Percentiles rank a stretch among this genome's conserved stretches.
These are phyloP conservation scores for Trichopria drosophilae DNA, from an alignment of 2,888 invertebrate genomes.

Conservation along the genomic window DNA sequence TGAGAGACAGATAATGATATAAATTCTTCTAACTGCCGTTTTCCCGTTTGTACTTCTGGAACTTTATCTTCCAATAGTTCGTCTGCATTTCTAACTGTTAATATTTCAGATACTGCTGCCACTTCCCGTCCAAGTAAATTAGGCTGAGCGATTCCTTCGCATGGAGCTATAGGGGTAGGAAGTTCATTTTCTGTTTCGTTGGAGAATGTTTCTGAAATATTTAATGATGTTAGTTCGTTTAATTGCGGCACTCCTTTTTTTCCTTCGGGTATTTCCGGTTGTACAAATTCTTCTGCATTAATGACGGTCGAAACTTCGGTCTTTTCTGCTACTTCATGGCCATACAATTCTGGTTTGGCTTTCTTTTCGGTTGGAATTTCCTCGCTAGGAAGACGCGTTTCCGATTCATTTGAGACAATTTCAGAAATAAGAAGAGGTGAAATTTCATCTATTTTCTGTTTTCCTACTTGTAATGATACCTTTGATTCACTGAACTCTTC, in stretches of 20 bases:
- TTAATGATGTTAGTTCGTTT: constrained; percentile 41
- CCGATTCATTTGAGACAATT: constrained; percentile 41
- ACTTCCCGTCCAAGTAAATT: constrained; percentile 52
- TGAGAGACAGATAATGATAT: constrained; percentile 42
- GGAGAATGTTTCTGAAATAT: constrained; percentile 41
- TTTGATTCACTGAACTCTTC: constrained; percentile 38
- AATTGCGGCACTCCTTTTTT: constrained; percentile 43
- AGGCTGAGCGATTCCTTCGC: constrained; percentile 35
- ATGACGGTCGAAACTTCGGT: constrained; percentile 42
- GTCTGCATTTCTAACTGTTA: constrained; percentile 43
- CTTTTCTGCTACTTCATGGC: constrained; percentile 44
- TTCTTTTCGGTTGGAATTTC: constrained; percentile 33
- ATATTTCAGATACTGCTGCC: constrained; percentile 49
- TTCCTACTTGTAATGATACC: constrained; percentile 40
- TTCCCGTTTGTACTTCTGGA: constrained; percentile 32
- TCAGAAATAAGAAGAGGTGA: constrained; percentile 40
- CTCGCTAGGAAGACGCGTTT: constrained; percentile 30
- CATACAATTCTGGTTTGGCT: constrained; percentile 46
- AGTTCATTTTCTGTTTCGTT: constrained; percentile 41
- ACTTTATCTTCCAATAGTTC: constrained; percentile 31
- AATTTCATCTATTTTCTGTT: constrained; percentile 38
- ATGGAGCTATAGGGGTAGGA: constrained; percentile 14
- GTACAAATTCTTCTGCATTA: constrained; percentile 36
- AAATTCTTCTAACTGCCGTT: constrained; percentile 43
- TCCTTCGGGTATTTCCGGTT: constrained; percentile 34